These are phyloP conservation scores for Octopus sinensis DNA, from an alignment of 1,140 invertebrate genomes.

Conservation along the genomic window DNA sequence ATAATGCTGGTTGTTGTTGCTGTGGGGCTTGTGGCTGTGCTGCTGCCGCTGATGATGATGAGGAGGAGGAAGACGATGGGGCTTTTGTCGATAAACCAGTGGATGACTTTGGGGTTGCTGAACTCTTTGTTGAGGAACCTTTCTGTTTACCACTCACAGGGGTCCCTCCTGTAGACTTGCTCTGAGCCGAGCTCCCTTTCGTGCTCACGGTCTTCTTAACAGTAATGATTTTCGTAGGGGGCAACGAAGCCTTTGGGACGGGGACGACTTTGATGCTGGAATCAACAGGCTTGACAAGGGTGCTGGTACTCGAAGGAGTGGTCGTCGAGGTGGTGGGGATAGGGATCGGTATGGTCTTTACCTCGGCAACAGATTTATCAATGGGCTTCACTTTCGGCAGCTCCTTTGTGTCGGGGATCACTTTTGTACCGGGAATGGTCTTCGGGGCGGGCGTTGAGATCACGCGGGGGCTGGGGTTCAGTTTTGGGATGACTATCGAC, in stretches of 20 bases:
- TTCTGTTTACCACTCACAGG: too few relatives aligned
- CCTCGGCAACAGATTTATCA: not conserved
- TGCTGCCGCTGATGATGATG: too few relatives aligned
- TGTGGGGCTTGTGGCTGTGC: too few relatives aligned
- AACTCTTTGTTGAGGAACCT: too few relatives aligned
- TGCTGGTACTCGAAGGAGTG: not conserved
- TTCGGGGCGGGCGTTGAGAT: not conserved
- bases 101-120: too few relatives aligned
- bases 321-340: too few relatives aligned
- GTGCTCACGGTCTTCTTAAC: not conserved
- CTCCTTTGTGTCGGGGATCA: not conserved
- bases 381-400: not conserved
- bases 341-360: not conserved
- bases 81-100: too few relatives aligned
- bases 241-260: not conserved
- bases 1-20: not conserved
- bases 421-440: not conserved
- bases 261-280: not conserved
- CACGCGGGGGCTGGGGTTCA: not conserved
- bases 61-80: too few relatives aligned
- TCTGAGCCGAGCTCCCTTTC: not conserved
- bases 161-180: not conserved
- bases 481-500: not conserved
- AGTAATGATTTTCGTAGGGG: not conserved
- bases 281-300: not conserved